Conservation (phyloP, 2,113 vertebrate species). For the Phoenicopterus ruber region DNA sequence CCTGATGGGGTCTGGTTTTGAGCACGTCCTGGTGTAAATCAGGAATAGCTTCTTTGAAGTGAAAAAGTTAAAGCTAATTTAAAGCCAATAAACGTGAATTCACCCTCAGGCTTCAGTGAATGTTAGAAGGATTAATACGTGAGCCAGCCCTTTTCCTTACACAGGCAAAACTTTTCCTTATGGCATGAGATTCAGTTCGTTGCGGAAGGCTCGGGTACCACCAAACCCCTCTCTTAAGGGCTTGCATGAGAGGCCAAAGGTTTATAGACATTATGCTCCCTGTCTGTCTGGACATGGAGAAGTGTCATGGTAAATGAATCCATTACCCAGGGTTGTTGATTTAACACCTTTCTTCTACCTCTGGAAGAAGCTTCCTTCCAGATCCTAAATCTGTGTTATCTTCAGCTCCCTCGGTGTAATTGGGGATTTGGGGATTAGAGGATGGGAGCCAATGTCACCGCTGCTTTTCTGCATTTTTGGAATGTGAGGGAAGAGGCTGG, state of each 20-base stretch:
- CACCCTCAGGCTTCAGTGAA: neutral
- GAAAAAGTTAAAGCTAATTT: neutral
- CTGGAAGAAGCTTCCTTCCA: constrained; percentile 1
- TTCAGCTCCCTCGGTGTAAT: neutral
- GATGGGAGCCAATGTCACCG: neutral
- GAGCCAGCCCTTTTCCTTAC: neutral
- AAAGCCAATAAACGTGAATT: constrained; percentile 8
- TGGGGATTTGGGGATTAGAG: constrained; percentile 28
- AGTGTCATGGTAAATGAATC: neutral
- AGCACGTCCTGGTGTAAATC: neutral
- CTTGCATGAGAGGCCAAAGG: neutral
- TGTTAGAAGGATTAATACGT: neutral
- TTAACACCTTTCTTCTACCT: constrained; percentile 29
- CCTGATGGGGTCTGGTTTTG: neutral
- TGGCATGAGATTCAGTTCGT: neutral
- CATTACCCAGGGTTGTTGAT: constrained; percentile 8
- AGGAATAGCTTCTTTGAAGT: neutral
- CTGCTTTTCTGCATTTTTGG: constrained; percentile 3
- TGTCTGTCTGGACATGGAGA: neutral
- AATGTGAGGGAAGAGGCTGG: constrained; percentile 5
- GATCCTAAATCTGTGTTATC: constrained; percentile 40
- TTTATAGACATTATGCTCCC: neutral
- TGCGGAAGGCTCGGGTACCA: neutral
- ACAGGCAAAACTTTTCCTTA: neutral
- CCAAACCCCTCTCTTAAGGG: neutral